Evolutionary conservation across 2,797 vertebrate genomes (phyloP).

Genomic region (Melanotaenia trifasciata): DNA sequence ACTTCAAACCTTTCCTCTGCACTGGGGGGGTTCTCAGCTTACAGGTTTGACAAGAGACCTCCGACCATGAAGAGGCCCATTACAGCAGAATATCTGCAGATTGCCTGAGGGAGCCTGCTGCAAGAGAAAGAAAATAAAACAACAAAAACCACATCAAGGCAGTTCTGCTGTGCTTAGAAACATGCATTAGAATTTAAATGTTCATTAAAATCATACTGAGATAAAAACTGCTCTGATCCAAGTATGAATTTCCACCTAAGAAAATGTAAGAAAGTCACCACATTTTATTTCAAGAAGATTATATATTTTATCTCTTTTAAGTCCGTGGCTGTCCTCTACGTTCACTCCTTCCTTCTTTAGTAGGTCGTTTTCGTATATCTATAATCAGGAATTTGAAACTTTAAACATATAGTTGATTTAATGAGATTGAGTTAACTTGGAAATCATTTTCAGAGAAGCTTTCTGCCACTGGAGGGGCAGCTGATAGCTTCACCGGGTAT

Average conservation of each 20-base stretch:
- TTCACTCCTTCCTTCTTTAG: background rate
- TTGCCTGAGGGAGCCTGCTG: slow-evolving; percentile 8
- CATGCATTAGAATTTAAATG: background rate
- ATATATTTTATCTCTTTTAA: background rate
- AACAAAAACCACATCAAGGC: slow-evolving; percentile 18
- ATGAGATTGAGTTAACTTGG: no score
- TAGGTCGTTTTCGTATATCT: background rate
- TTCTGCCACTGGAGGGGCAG: no score
- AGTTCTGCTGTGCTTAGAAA: slow-evolving; percentile 7
- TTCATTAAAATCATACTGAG: slow-evolving; percentile 5
- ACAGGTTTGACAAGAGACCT: slow-evolving; percentile 29
- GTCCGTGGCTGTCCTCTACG: background rate
- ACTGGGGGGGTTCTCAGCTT: slow-evolving; percentile 4
- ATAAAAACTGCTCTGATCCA: background rate
- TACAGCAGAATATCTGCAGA: slow-evolving; percentile 22
- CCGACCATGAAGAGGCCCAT: slow-evolving; percentile 31
- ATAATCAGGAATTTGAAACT: background rate
- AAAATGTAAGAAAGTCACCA: background rate
- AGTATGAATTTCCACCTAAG: background rate
- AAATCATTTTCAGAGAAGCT: no score
- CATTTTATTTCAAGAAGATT: background rate
- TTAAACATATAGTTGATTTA: no score
- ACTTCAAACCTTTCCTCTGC: slow-evolving; percentile 20
- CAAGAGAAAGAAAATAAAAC: slow-evolving; percentile 7
- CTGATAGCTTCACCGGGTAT: background rate